Conservation (phyloP, 2,113 vertebrate species). For the Albula goreensis region DNA sequence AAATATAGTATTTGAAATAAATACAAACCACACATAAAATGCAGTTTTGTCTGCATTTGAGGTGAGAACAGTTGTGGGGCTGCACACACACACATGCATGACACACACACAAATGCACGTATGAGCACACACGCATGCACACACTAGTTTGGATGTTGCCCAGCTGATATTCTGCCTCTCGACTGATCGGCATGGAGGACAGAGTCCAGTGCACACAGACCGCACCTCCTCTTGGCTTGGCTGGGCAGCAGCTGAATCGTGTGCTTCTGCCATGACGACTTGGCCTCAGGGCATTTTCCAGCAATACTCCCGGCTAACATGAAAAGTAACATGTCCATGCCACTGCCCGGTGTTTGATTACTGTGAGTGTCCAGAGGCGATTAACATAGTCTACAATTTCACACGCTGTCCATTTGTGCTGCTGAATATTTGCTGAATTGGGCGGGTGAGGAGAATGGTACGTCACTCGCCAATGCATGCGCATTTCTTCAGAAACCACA, state of each 20-base stretch:
- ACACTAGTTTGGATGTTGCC: conserved; percentile 15
- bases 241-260: background rate
- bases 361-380: background rate
- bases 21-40: conserved; percentile 10
- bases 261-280: background rate
- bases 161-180: conserved; percentile 33
- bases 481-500: background rate
- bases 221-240: conserved; percentile 14
- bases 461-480: no score
- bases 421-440: background rate
- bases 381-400: background rate
- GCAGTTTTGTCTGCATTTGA: conserved; percentile 13
- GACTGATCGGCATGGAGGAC: conserved; percentile 49
- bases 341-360: background rate
- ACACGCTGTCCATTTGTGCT: background rate
- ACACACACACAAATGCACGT: conserved; percentile 21
- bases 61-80: background rate
- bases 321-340: background rate
- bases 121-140: background rate
- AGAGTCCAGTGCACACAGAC: conserved; percentile 49
- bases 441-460: no score
- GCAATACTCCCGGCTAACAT: background rate
- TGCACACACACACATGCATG: background rate
- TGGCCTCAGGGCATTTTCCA: background rate
- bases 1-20: conserved; percentile 25